Percentiles rank a stretch among this genome's conserved stretches.
These are phyloP conservation scores for Brienomyrus longianalis DNA, from an alignment of 2,113 vertebrate species.

Conservation along the genomic window DNA sequence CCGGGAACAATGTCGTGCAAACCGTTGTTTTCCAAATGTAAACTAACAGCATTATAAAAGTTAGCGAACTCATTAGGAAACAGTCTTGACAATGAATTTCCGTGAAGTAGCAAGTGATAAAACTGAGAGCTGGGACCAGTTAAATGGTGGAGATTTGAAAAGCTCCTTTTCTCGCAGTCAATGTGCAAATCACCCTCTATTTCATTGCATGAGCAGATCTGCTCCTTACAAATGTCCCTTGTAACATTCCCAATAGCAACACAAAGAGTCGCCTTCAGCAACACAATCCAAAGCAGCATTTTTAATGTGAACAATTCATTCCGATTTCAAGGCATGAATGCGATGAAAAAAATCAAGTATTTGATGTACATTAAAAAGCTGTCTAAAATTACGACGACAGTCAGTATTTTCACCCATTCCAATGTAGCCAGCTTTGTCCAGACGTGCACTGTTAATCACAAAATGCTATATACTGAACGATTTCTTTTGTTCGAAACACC, in stretches of 20 bases:
- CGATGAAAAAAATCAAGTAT: conserved; percentile 20
- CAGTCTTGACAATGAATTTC: conserved; percentile 94
- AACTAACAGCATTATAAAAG: conserved; percentile 98
- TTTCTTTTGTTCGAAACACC: conserved; percentile 34
- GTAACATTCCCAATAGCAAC: conserved; percentile 96
- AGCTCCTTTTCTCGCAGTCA: conserved; percentile 95
- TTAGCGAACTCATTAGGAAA: conserved; percentile 99
- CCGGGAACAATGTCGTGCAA: conserved; percentile 97
- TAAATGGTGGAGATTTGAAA: conserved; percentile 90
- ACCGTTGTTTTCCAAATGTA: conserved; percentile 98
- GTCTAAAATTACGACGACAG: conserved; percentile 59
- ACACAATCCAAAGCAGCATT: conserved; percentile 99
- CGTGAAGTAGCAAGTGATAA: conserved; percentile 95
- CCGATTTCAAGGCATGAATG: conserved; percentile 78
- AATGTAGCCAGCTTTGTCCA: conserved; percentile 60
- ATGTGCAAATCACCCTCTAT: conserved; percentile 97
- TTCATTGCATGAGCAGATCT: conserved; percentile 95
- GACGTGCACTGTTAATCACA: conserved; percentile 53
- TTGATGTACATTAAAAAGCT: conserved; percentile 19
- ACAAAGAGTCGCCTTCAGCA: conserved; percentile 99
- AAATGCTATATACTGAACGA: conserved; percentile 43
- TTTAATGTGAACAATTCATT: conserved; percentile 84
- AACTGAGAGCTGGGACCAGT: conserved; percentile 96
- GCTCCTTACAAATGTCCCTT: conserved; percentile 98
- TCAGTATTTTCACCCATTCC: conserved; percentile 70